Conservation (phyloP, 92 coral and sea anemone species). For the Heliopora coerulea region DNA sequence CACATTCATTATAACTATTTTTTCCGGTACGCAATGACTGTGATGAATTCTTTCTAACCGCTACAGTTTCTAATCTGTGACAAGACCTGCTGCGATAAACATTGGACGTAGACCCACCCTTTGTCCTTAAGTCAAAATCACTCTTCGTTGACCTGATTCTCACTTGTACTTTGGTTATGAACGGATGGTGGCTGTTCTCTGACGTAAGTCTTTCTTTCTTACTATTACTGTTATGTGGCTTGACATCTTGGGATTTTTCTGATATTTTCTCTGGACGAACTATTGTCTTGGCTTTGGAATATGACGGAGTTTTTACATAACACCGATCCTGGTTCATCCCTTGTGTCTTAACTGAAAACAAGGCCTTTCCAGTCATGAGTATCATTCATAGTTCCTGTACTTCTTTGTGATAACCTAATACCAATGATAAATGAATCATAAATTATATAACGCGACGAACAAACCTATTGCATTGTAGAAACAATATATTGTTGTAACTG, state of each 20-base stretch:
- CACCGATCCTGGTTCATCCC: too few relatives aligned
- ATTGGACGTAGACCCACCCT: background rate
- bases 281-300: too few relatives aligned
- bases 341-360: too few relatives aligned
- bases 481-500: too few relatives aligned
- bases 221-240: background rate
- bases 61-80: too few relatives aligned
- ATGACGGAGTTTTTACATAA: too few relatives aligned
- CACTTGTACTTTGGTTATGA: conserved; percentile 11
- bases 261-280: background rate
- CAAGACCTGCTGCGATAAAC: background rate
- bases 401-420: background rate
- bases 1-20: background rate
- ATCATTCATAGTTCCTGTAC: too few relatives aligned
- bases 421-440: background rate
- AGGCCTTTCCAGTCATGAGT: too few relatives aligned
- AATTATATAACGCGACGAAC: background rate
- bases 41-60: background rate
- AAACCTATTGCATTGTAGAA: too few relatives aligned
- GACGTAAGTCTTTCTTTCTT: background rate
- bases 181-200: conserved; percentile 7
- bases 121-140: background rate
- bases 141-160: background rate
- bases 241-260: background rate
- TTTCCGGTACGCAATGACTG: background rate